Conservation (phyloP, 2,113 vertebrate species). For the Planiliza haematocheilus region DNA sequence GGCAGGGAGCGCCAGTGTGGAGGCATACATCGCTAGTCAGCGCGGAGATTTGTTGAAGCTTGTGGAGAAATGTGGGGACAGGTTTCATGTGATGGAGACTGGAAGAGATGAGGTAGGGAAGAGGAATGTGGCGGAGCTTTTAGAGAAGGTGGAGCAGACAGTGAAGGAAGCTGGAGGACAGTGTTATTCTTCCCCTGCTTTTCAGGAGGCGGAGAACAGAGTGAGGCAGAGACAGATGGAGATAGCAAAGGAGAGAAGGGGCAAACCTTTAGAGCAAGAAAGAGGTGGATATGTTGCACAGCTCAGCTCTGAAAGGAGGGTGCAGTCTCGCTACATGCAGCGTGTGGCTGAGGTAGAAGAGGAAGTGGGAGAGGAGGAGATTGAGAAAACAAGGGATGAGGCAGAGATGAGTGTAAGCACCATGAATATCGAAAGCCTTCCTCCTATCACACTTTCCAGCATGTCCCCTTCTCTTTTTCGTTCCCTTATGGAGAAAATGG, state of each 20-base stretch:
- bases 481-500: slow-evolving; percentile 66
- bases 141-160: slow-evolving; percentile 81
- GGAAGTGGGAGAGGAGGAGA: slow-evolving; percentile 67
- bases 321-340: slow-evolving; percentile 67
- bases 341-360: slow-evolving; percentile 64
- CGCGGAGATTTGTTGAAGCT: slow-evolving; percentile 79
- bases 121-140: slow-evolving; percentile 61
- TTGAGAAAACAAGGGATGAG: slow-evolving; percentile 70
- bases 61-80: slow-evolving; percentile 81
- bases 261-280: slow-evolving; percentile 25
- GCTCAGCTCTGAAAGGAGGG: slow-evolving; percentile 19
- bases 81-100: slow-evolving; percentile 78
- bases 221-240: slow-evolving; percentile 73
- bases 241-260: slow-evolving; percentile 44
- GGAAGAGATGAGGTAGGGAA: not conserved
- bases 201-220: slow-evolving; percentile 70
- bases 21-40: slow-evolving; percentile 75
- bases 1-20: slow-evolving; percentile 43
- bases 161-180: slow-evolving; percentile 75
- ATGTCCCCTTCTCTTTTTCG: slow-evolving; percentile 64
- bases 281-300: not conserved
- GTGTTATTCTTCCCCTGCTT: slow-evolving; percentile 73
- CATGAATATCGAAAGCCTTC: slow-evolving; percentile 56
- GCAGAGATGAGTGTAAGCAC: slow-evolving; percentile 71
- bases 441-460: slow-evolving; percentile 34